Base-by-base conservation (phyloP, 2,797 vertebrate genomes). In the Neopelma chrysocephalum region DNA sequence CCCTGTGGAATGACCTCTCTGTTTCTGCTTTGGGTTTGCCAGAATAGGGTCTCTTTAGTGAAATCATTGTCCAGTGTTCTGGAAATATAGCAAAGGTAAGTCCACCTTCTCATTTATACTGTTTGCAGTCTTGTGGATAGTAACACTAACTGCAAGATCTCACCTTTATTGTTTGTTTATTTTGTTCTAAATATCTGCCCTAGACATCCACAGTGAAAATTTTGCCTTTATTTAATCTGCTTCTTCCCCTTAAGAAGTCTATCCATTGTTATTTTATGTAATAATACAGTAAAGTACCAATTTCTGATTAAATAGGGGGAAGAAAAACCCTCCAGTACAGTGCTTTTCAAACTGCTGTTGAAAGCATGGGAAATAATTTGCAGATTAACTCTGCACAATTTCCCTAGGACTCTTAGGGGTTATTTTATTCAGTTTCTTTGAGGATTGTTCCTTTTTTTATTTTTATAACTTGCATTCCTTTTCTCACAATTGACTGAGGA, bases 61-160 rank as follows among this genome's bases (percentile, higher is more conserved):
- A 95, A 78, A 69, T 90, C 22, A 90, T 92, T 95, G 60, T 82
- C 78, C 75, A 80, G 53, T 91, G 42, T 84, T 92, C 76, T 94
- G 95, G 86, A 93, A 94, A 90, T 92, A 62, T 89, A 87, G 75
- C 32, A 53, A 70, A 95, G 81, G 75, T 92, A 94, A 94, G 71
- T 90, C 64, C 19, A 80, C 64, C 64, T 93, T 95, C 70, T 91
- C 50, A 56, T 93, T 84, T 95, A 48, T 90, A 56, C 58, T 80
- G 10, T 85, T 94, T 80, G 29, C 64, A 89, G 66, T 60, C 27
- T 36, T 89, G 60, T 89, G 68, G 21, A 13, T 60, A 80, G 34
- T 75, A 73, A 82, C 61, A 51, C 51, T 54, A 70, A 60, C 53
- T 83, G 40, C 89, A 89, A 82, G 68, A 64, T 57, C 26, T 91